phyloP scores from a whole-genome alignment of 2,113 vertebrate species.

The Camelus dromedarius region DNA sequence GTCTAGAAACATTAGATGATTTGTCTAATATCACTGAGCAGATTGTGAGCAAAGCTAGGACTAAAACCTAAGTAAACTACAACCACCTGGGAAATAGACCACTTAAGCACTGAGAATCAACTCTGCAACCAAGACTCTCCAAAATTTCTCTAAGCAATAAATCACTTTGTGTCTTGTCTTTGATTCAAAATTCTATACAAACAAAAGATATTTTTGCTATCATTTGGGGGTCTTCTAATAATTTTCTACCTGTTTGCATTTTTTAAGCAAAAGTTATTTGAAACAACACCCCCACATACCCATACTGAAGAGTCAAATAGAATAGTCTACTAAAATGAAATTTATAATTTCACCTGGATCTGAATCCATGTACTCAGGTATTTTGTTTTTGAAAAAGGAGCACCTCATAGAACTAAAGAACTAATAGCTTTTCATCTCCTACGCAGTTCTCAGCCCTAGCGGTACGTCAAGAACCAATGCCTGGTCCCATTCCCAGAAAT shows the following conservation, averaged over 20 bases:
- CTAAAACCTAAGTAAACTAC: neutral
- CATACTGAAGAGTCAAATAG: neutral
- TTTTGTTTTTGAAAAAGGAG: neutral
- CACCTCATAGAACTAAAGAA: neutral
- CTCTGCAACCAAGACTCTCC: neutral
- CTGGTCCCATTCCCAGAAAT: neutral
- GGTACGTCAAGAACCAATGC: neutral
- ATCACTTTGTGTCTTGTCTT: neutral
- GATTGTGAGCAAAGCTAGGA: constrained; percentile 6
- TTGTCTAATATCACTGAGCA: neutral
- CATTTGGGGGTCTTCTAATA: neutral
- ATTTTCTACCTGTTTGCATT: neutral
- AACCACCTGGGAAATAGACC: neutral
- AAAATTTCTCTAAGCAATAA: neutral
- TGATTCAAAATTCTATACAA: neutral
- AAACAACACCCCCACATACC: neutral
- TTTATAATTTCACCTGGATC: neutral
- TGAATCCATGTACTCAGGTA: neutral
- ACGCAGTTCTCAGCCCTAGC: neutral
- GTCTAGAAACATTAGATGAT: neutral
- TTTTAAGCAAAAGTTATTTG: neutral
- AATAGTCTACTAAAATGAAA: constrained; percentile 54
- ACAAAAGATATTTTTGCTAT: neutral
- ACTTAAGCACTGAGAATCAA: neutral
- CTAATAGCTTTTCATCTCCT: neutral